Evolutionary conservation across 2,888 invertebrate species (phyloP).

Genomic region (Altica lythri): DNA sequence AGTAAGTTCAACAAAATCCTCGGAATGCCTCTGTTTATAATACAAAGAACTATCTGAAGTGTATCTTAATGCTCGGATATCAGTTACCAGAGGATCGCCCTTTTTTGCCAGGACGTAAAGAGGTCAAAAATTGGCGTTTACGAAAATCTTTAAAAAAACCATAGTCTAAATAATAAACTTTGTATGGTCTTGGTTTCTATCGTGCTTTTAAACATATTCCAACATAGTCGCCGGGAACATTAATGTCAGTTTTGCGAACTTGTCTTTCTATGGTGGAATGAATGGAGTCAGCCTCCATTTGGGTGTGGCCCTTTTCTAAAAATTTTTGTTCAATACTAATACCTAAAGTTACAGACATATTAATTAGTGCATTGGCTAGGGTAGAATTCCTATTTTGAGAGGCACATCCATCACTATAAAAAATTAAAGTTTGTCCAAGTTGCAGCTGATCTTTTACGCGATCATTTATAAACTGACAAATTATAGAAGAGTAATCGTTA

Average conservation of each 20-base stretch:
- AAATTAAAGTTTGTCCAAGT: constrained; percentile 4
- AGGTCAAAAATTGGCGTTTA: too few relatives aligned
- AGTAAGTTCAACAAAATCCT: too few relatives aligned
- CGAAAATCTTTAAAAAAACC: too few relatives aligned
- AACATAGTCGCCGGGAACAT: background rate
- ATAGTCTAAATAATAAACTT: background rate
- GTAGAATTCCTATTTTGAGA: constrained; percentile 25
- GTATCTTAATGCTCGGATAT: too few relatives aligned
- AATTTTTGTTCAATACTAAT: constrained; percentile 27
- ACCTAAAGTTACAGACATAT: constrained; percentile 8
- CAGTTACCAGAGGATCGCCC: too few relatives aligned
- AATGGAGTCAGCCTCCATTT: constrained; percentile 11
- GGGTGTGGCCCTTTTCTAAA: constrained; percentile 28
- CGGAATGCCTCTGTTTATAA: too few relatives aligned
- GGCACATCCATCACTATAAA: constrained; percentile 20
- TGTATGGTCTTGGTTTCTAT: background rate
- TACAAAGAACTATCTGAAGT: too few relatives aligned
- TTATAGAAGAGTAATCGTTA: too few relatives aligned
- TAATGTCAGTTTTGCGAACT: background rate
- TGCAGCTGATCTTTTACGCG: too few relatives aligned
- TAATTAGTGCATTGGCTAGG: constrained; percentile 27
- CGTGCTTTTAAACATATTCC: background rate
- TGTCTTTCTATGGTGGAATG: background rate
- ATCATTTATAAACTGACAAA: too few relatives aligned
- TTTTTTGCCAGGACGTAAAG: too few relatives aligned